Evolutionary conservation across 2,113 vertebrate species (phyloP), one percentile per base, ranked within the genome.

Genomic region (Dendropsophus ebraccatus): DNA sequence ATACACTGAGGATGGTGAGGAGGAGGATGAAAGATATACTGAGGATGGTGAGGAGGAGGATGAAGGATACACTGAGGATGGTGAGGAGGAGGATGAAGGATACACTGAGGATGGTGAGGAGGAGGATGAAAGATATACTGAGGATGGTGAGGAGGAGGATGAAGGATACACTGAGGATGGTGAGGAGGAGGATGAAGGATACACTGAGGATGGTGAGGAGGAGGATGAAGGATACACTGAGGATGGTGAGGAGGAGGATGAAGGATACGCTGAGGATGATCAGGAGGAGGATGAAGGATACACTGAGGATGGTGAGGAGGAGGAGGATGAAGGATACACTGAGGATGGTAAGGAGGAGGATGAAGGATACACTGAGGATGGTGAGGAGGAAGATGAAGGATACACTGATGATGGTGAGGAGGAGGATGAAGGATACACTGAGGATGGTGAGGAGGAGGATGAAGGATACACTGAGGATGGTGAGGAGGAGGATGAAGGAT

Each of bases 101-200:
- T 81, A 91, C 98, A n/a, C n/a, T n/a, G n/a, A n/a, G n/a, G n/a
- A n/a, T n/a, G n/a, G n/a, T n/a, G n/a, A n/a, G 28, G 21, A 65
- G 12, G 11, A 47, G 45, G 5, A 7, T 25, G 23, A 62, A 78
- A 0, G 45, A 3, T 81, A 91, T 93, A 99, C 98, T 97, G 97
- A n/a, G n/a, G n/a, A n/a, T n/a, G n/a, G n/a, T n/a, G n/a, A n/a
- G 28, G 21, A 65, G 12, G 11, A 47, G 45, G 5, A 7, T 25
- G 23, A 62, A 78, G 0, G 45, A 3, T 81, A 91, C 98, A n/a
- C n/a, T n/a, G n/a, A n/a, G n/a, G n/a, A n/a, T n/a, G n/a, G n/a
- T n/a, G n/a, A n/a, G 28, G 21, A 65, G 12, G 11, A 47, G 45
- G 5, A 7, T 25, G 23, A 62, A 78, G 0, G 45, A 3, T 81